Base-by-base conservation (phyloP, 23 tunicate species). In the Styela plicata region DNA sequence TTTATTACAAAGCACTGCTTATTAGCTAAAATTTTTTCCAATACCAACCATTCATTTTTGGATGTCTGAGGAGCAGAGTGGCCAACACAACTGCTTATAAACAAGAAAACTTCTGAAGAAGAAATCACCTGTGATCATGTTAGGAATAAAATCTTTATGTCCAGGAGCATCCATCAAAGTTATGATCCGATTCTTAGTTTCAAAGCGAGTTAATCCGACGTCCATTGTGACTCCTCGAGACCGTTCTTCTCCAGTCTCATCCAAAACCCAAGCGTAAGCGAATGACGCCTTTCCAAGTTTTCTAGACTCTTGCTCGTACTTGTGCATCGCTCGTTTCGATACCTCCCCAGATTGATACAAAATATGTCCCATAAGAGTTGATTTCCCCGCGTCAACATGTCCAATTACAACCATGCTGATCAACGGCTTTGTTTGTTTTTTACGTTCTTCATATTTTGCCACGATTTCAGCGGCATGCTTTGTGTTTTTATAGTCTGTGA, bases 101-200 rank as follows among this genome's bases (percentile, higher is more conserved):
- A 20, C 20, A 57, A 57, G 20, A 18, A 57, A 18, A 57, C 18
- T 57, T 57, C 64, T 57, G 64, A 57, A 20, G 18, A 18, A 57
- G 64, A 13, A 33, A 3, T 23, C 2, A 93, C 98, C 98, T 75
- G 98, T 84, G 18, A 93, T 93, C 98, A 93, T 93, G 37, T 93
- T 93, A 29, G 98, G 98, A 31, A 93, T 88, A 64, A 93, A 93
- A 70, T 93, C 98, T 74, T 89, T 75, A 44, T 93, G 98, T 1
- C 98, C 98, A 20, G 98, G 98, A 25, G 98, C 98, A 83, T 93
- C 98, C 98, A 93, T 93, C 44, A 93, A 37, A 10, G 89, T 88
- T 31, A 93, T 73, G 26, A 85, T 68, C 2, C 84, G 78, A 28
- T 81, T 74, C 19, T 88, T 86, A 10, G 98, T 93, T 64, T 93